phyloP scores from a whole-genome alignment of 2,113 vertebrate species.

The Falcunculus frontatus region DNA sequence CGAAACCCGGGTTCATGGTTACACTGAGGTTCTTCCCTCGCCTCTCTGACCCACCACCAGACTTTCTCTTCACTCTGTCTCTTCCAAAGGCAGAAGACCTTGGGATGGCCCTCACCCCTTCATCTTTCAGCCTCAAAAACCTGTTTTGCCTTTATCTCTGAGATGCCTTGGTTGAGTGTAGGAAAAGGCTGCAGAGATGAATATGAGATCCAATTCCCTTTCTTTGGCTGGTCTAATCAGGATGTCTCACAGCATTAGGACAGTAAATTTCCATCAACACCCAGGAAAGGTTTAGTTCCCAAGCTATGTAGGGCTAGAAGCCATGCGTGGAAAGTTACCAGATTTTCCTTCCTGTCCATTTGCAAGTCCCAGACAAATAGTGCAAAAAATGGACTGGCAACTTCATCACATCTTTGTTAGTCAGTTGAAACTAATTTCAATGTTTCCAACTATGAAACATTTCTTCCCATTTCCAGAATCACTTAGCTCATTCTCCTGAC shows the following conservation, averaged over 20 bases:
- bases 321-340: not conserved
- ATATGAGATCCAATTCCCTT: not conserved
- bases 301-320: not conserved
- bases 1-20: not conserved
- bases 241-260: not conserved
- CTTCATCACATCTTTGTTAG: not conserved
- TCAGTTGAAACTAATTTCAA: not conserved
- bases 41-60: not conserved
- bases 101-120: not conserved
- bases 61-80: not conserved
- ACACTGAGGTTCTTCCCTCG: not conserved
- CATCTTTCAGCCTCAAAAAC: not conserved
- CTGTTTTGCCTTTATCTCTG: not conserved
- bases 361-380: not conserved
- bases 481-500: conserved; percentile 20
- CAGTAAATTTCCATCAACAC: not conserved
- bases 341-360: not conserved
- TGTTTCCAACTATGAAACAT: not conserved
- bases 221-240: not conserved
- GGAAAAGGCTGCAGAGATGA: not conserved
- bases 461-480: conserved; percentile 11
- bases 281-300: not conserved
- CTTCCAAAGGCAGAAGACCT: not conserved
- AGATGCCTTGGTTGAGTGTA: not conserved
- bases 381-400: not conserved